These are phyloP conservation scores for Alouatta palliata DNA, from an alignment of 2,113 vertebrate genomes.

Conservation along the genomic window DNA sequence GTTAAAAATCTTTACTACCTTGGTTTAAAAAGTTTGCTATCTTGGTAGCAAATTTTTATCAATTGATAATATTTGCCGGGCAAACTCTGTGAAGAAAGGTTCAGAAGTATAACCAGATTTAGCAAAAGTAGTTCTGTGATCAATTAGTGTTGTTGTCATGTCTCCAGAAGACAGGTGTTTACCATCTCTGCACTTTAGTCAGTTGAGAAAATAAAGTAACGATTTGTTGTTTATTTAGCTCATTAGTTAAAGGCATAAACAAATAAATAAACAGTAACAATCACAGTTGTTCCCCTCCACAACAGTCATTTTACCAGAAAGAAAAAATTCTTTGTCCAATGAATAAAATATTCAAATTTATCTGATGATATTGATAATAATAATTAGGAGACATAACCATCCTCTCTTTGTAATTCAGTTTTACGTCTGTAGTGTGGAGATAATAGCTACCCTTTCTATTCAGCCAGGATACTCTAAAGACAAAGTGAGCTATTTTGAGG, in stretches of 20 bases:
- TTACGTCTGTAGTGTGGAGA: neutral
- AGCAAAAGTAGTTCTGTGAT: neutral
- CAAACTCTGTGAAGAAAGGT: no score
- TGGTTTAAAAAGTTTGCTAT: neutral
- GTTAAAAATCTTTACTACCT: neutral
- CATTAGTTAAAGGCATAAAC: neutral
- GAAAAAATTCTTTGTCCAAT: neutral
- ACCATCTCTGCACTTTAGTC: neutral
- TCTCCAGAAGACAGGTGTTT: neutral
- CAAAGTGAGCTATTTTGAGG: neutral
- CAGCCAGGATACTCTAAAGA: neutral
- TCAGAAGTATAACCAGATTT: neutral
- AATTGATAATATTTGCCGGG: neutral
- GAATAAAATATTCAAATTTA: neutral
- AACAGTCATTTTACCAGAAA: neutral
- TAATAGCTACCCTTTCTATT: neutral
- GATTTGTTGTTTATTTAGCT: neutral
- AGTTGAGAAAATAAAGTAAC: neutral
- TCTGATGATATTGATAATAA: neutral
- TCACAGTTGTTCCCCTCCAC: accelerated
- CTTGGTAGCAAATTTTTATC: neutral
- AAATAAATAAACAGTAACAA: neutral
- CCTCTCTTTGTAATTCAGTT: neutral
- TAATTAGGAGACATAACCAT: neutral
- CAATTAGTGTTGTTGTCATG: neutral